phyloP scores from a whole-genome alignment of 2,113 vertebrate species.

The Ptychochromis oligacanthus region DNA sequence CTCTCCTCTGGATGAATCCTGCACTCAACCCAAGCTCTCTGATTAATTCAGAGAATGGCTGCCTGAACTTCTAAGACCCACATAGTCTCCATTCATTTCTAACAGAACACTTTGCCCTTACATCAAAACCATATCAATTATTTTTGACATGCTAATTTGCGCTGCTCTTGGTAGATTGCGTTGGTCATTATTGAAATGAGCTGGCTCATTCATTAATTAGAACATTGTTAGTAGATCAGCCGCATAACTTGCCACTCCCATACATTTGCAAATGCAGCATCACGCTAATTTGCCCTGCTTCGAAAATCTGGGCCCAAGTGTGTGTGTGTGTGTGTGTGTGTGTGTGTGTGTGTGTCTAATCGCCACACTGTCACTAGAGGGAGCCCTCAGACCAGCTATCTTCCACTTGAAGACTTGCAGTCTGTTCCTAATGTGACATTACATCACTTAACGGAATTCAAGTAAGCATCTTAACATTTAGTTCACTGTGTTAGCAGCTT shows the following conservation, averaged over 20 bases:
- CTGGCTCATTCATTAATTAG: not conserved
- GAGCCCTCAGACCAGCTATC: slow-evolving; percentile 18
- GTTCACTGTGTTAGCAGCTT: not conserved
- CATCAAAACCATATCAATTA: not conserved
- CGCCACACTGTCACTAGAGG: slow-evolving; percentile 49
- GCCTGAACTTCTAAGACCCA: not conserved
- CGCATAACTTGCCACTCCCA: not conserved
- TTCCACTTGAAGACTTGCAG: not conserved
- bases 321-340: not conserved
- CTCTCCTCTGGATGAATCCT: not conserved
- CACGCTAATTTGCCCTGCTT: not conserved
- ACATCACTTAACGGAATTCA: slow-evolving; percentile 56
- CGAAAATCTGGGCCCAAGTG: not conserved
- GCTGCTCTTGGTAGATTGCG: not conserved
- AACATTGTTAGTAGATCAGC: not conserved
- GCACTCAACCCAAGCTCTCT: not conserved
- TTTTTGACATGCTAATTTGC: not conserved
- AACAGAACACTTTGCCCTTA: not conserved
- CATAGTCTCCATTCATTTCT: not conserved
- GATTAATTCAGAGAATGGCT: not conserved
- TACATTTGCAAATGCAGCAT: not conserved
- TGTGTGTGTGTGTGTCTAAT: not conserved
- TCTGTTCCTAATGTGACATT: slow-evolving; percentile 25
- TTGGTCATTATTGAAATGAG: not conserved
- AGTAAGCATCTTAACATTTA: slow-evolving; percentile 29